Conservation (phyloP, 2,113 vertebrate species). For the Crotalus viridis region DNA sequence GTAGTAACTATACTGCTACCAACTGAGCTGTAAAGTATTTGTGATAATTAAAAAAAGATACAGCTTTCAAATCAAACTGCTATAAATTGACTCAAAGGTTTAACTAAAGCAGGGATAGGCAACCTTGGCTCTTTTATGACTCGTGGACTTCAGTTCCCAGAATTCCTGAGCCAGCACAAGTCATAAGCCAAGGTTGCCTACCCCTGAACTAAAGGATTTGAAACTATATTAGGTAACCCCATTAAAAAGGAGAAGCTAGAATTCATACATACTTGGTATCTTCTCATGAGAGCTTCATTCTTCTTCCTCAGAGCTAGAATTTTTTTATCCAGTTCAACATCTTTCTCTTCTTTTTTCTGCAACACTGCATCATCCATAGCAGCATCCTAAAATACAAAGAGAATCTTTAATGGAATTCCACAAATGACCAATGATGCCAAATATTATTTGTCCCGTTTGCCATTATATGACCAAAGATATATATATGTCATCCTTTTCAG, state of each 20-base stretch:
- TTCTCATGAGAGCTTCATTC: slow-evolving; percentile 88
- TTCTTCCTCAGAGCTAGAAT: slow-evolving; percentile 92
- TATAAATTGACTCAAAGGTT: neutral
- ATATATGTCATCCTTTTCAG: neutral
- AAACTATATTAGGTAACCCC: neutral
- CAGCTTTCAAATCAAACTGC: neutral
- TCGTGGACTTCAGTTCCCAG: too few relatives aligned
- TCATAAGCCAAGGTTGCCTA: too few relatives aligned
- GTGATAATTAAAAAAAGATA: neutral
- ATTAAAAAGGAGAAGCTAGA: neutral
- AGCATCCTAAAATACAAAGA: slow-evolving; percentile 67
- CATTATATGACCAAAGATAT: neutral
- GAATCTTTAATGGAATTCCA: slow-evolving; percentile 2
- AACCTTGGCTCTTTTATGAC: too few relatives aligned
- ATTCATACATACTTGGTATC: slow-evolving; percentile 83
- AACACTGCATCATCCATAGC: slow-evolving; percentile 73
- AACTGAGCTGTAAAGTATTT: neutral
- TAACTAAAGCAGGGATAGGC: neutral
- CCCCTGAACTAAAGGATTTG: neutral
- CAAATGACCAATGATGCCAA: neutral
- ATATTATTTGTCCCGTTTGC: neutral
- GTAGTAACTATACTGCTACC: neutral
- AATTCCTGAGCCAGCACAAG: too few relatives aligned
- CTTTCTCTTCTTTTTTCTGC: slow-evolving; percentile 85
- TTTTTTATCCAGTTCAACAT: slow-evolving; percentile 89